Conservation (phyloP, 2,113 vertebrate species). For the Pedionomus torquatus region DNA sequence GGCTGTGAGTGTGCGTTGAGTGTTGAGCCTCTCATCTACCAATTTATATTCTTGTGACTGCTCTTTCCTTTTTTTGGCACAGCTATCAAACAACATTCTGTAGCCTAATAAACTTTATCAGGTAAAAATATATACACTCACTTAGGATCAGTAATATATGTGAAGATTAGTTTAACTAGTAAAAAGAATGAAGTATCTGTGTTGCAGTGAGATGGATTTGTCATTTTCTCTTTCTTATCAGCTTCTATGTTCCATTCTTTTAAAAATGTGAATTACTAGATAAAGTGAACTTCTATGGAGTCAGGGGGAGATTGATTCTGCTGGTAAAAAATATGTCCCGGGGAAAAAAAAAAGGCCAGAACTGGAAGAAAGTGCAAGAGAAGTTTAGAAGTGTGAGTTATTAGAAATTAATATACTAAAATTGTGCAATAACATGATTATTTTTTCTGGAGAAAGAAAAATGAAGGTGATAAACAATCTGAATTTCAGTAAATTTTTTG, state of each 20-base stretch:
- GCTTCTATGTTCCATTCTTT: neutral
- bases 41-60: neutral
- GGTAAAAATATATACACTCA: neutral
- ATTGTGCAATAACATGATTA: neutral
- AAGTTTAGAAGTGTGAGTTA: neutral
- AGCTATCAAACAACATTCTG: neutral
- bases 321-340: neutral
- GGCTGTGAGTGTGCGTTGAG: too few relatives aligned
- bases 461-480: neutral
- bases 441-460: neutral
- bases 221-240: neutral
- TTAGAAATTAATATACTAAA: neutral
- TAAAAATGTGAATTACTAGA: neutral
- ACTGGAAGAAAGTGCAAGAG: neutral
- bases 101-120: neutral
- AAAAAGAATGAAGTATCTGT: neutral
- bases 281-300: neutral
- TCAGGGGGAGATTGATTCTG: neutral
- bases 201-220: neutral
- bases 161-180: neutral
- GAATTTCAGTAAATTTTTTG: neutral
- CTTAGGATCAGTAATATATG: neutral
- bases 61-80: neutral
- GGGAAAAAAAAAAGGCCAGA: neutral
- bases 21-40: too few relatives aligned